Evolutionary conservation across 1,140 invertebrate genomes (phyloP), one percentile per base, ranked within the genome.

Genomic region (Temnothorax curvispinosus): DNA sequence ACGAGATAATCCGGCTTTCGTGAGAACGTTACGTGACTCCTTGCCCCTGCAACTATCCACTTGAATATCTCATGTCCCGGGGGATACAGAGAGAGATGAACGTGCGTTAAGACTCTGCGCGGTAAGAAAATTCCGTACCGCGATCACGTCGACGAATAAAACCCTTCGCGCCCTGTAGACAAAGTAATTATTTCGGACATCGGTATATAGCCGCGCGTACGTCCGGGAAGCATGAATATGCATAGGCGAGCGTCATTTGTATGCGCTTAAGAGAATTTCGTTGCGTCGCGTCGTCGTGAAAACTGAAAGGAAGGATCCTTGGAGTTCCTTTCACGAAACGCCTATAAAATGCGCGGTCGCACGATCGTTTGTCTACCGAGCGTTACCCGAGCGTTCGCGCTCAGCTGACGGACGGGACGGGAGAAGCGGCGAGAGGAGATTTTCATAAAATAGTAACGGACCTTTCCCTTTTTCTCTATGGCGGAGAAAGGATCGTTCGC

Each of bases 151-250:
- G 65, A 13, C 65, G 65, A 47, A 47, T 60, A 74, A 60, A 32
- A 18, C 54, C 32, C 11, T 15, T n/a, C 13, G 65, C 62, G 65
- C 50, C 54, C 56, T 47, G 27, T 82, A 8, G 69, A 75, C 69
- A 74, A 84, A 84, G 69, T 84, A 84, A 84, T 84, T 84, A 84
- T 75, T 84, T 84, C 54, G 27, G 18, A 54, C 65, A 58, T 71
- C 65, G 13, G 78, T 81, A 27, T 27, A 27, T 27, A 58, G 64
- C n/a, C 13, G 52, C 52, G 52, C 52, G n/a, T 13, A 41, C 60
- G 11, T 27, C 77, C 47, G 77, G 47, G 13, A 38, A 54, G 13
- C 77, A 69, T 81, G 77, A 81, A 81, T 81, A 81, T 81, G 64
- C 50, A 81, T 81, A 67, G 35, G 15, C 44, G 21, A 58, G 27